Percentiles rank a stretch among this genome's conserved stretches.
Conservation (phyloP, 2,888 invertebrate species). For the Lithophane semibrunnea region DNA sequence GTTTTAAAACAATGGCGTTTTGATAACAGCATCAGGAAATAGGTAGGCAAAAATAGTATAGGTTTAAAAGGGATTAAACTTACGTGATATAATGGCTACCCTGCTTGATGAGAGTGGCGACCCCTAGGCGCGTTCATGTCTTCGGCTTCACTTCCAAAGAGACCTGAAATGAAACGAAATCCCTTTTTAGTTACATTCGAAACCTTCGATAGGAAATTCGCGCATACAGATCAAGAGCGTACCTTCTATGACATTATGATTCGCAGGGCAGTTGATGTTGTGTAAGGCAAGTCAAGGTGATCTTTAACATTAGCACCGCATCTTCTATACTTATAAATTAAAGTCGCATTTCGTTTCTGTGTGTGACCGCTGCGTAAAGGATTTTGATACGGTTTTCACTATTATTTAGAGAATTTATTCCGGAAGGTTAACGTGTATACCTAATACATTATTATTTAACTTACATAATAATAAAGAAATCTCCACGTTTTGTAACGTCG, state of each 20-base stretch:
- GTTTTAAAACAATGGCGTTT: slow-evolving; percentile 5
- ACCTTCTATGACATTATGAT: neutral
- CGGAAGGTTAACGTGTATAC: too few relatives aligned
- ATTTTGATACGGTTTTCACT: too few relatives aligned
- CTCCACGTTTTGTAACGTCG: too few relatives aligned
- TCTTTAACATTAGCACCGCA: neutral
- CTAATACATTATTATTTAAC: too few relatives aligned
- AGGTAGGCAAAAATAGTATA: neutral
- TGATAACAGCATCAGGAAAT: neutral
- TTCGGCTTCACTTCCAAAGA: slow-evolving; percentile 71
- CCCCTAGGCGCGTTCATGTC: slow-evolving; percentile 82
- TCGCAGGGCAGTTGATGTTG: neutral
- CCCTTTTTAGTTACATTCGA: slow-evolving; percentile 12
- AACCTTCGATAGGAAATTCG: neutral
- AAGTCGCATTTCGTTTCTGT: too few relatives aligned
- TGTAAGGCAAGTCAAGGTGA: neutral
- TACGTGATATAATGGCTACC: slow-evolving; percentile 83
- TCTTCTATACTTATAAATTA: too few relatives aligned
- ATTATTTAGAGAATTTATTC: too few relatives aligned
- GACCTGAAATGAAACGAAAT: slow-evolving; percentile 76
- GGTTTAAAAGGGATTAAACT: slow-evolving; percentile 54
- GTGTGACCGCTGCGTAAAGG: too few relatives aligned
- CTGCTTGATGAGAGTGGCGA: slow-evolving; percentile 86
- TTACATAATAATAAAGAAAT: too few relatives aligned
- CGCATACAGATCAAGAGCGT: neutral